Conservation (phyloP, 2,113 vertebrate species). For the Nesospiza acunhae region DNA sequence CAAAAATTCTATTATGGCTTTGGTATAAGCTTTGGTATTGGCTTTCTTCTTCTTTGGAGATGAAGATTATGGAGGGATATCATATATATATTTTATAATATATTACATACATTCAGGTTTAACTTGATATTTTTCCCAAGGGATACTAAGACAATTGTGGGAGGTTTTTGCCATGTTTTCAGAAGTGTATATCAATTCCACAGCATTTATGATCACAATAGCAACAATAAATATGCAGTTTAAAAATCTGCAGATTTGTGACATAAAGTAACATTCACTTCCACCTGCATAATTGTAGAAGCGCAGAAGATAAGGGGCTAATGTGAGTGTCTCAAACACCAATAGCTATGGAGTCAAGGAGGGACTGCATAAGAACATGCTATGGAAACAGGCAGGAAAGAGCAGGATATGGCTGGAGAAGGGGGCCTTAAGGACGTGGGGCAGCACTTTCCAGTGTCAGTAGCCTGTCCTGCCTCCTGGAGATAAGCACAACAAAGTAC, state of each 20-base stretch:
- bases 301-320: no score
- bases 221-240: not conserved
- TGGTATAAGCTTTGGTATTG: not conserved
- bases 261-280: not conserved
- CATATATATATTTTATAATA: not conserved
- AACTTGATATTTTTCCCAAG: not conserved
- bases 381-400: not conserved
- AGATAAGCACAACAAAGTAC: not conserved
- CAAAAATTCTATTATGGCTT: not conserved
- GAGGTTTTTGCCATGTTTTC: not conserved
- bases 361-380: not conserved
- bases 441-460: not conserved
- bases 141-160: not conserved
- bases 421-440: rapidly evolving
- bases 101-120: not conserved
- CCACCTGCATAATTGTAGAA: not conserved
- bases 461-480: not conserved
- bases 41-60: not conserved
- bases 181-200: not conserved
- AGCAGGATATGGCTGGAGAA: not conserved
- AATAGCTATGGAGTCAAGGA: not conserved
- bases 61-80: not conserved
- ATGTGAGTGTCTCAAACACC: not conserved
- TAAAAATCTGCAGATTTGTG: not conserved
- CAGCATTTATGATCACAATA: not conserved